Conservation (phyloP, 2,797 vertebrate species). For the Chelidonichthys spinosus region DNA sequence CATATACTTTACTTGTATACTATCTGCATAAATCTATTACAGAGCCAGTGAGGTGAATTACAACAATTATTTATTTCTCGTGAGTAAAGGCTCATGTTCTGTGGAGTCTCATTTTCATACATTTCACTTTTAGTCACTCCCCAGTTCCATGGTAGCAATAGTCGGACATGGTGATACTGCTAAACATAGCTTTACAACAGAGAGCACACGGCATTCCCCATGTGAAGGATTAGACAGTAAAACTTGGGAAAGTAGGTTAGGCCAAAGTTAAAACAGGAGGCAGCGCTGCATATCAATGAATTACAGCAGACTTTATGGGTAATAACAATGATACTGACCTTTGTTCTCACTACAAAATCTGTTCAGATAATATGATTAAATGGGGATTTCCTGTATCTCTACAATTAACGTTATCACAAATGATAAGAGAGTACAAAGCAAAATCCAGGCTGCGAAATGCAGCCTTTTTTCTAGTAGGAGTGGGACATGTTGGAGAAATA, state of each 20-base stretch:
- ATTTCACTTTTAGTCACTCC: neutral
- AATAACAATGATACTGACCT: conserved; percentile 1
- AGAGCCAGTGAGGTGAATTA: conserved; percentile 22
- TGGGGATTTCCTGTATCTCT: neutral
- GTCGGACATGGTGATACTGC: neutral
- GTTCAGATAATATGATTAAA: neutral
- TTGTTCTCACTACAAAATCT: neutral
- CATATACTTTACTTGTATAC: neutral
- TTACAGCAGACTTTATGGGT: neutral
- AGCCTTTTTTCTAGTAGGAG: neutral
- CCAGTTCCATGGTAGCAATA: neutral
- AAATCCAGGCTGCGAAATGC: neutral
- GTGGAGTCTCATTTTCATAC: neutral
- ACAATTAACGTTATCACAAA: neutral
- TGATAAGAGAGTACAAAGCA: neutral
- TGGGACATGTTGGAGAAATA: neutral
- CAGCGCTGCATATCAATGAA: neutral
- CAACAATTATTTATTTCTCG: neutral
- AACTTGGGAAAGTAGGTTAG: neutral
- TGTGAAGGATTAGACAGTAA: neutral
- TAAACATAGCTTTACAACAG: conserved; percentile 29
- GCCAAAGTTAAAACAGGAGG: conserved; percentile 1
- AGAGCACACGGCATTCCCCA: neutral
- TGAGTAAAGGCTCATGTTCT: neutral
- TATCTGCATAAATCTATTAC: conserved; percentile 3